Evolutionary conservation across 2,888 invertebrate species (phyloP).

Genomic region (Synanthedon vespiformis): DNA sequence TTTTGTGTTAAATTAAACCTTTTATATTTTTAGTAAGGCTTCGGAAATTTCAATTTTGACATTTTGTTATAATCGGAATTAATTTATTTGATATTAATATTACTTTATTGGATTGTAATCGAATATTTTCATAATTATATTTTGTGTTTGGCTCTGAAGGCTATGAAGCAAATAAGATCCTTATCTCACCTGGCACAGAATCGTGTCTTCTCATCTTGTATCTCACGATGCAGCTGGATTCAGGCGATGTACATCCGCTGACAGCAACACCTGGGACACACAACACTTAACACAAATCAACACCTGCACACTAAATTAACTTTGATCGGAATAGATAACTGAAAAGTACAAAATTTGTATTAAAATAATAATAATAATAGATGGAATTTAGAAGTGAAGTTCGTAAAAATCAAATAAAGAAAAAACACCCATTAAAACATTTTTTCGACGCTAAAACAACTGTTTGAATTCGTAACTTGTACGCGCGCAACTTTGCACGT

Average conservation of each 20-base stretch:
- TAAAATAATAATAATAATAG: background rate
- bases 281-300: conserved; percentile 41
- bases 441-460: conserved; percentile 1
- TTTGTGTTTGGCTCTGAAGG: background rate
- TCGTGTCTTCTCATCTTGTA: conserved; percentile 47
- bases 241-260: conserved; percentile 44
- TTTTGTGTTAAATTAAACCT: too few species aligned
- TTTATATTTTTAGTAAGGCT: too few species aligned
- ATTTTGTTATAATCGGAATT: too few species aligned
- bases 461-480: conserved; percentile 3
- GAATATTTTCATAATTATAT: too few species aligned
- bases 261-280: conserved; percentile 35
- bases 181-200: conserved; percentile 46
- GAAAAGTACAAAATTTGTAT: background rate
- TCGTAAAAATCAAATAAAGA: conserved; percentile 2
- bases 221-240: conserved; percentile 18
- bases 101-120: too few species aligned
- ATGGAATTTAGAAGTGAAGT: background rate
- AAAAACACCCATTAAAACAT: conserved; percentile 20
- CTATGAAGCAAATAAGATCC: background rate
- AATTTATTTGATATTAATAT: too few species aligned
- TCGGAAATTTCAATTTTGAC: too few species aligned
- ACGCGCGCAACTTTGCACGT: conserved; percentile 46
- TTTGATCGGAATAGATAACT: background rate
- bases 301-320: conserved; percentile 32